Evolutionary conservation across 1,140 invertebrate genomes (phyloP).

Genomic region (Zaprionus davidi): DNA sequence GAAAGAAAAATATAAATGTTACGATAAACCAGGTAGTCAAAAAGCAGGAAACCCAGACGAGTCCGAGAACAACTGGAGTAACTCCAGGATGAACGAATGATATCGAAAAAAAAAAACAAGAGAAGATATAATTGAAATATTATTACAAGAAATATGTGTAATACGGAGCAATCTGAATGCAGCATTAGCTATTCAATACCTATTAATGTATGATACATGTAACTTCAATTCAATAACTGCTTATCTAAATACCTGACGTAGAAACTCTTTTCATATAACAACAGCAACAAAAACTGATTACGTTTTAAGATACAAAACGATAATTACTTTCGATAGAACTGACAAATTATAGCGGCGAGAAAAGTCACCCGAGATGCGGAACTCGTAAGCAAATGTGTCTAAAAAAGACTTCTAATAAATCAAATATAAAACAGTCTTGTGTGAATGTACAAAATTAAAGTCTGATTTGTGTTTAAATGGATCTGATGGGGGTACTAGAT

Average conservation of each 20-base stretch:
- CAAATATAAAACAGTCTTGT: constrained; percentile 55
- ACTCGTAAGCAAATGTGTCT: constrained; percentile 39
- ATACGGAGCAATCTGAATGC: constrained; percentile 66
- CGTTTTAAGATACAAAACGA: constrained; percentile 48
- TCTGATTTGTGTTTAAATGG: constrained; percentile 25
- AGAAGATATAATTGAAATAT: constrained; percentile 44
- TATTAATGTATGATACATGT: constrained; percentile 58
- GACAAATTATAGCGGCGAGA: constrained; percentile 61
- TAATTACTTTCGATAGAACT: constrained; percentile 51
- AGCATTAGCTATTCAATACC: constrained; percentile 65
- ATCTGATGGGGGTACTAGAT: neutral
- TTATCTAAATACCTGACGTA: constrained; percentile 82
- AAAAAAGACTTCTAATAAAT: constrained; percentile 55
- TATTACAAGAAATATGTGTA: constrained; percentile 48
- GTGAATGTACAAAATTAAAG: constrained; percentile 38
- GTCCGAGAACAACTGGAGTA: constrained; percentile 26
- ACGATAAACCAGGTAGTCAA: constrained; percentile 38
- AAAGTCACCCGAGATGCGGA: constrained; percentile 26
- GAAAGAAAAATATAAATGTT: constrained; percentile 59
- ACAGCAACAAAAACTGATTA: constrained; percentile 46
- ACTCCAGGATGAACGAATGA: constrained; percentile 32
- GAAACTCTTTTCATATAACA: constrained; percentile 72
- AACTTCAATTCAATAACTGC: constrained; percentile 78
- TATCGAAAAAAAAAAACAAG: neutral
- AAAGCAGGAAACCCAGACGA: constrained; percentile 27